Percentiles rank a stretch among this genome's conserved stretches.
Evolutionary conservation across 2,113 vertebrate species (phyloP).

Genomic region (Aegypius monachus): DNA sequence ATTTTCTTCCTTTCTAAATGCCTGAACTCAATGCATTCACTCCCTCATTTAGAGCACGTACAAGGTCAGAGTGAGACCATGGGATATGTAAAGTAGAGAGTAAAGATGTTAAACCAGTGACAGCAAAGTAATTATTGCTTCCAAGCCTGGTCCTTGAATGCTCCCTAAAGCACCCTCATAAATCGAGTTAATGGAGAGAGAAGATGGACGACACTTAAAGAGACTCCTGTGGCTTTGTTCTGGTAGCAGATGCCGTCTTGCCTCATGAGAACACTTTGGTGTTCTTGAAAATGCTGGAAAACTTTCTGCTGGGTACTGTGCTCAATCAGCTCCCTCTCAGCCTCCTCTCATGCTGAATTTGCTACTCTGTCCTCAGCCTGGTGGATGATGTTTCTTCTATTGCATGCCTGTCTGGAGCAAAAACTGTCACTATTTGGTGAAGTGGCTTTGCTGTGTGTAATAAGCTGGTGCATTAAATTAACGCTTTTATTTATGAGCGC

Average conservation of each 20-base stretch:
- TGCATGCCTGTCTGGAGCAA: not conserved
- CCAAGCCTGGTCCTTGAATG: not conserved
- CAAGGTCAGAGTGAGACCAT: not conserved
- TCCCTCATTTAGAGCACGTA: not conserved
- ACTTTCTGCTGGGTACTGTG: not conserved
- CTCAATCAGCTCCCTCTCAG: not conserved
- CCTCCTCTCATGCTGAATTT: not conserved
- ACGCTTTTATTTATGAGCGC: not conserved
- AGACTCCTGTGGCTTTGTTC: not conserved
- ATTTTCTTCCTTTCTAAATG: not conserved
- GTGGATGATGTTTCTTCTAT: not conserved
- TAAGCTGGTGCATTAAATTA: not conserved
- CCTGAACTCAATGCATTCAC: not conserved
- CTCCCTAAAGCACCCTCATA: not conserved
- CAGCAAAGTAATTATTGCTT: slow-evolving; percentile 32
- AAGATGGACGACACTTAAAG: not conserved
- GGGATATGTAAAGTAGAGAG: not conserved
- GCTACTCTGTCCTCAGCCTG: not conserved
- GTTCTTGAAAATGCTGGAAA: not conserved
- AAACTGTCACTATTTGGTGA: not conserved
- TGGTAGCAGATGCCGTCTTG: not conserved
- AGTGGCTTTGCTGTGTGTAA: not conserved
- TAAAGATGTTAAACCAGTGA: not conserved
- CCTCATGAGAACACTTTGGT: not conserved
- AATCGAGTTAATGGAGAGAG: not conserved